Base-by-base conservation (phyloP, 1,140 invertebrate species). In the Charaxes varanes region DNA sequence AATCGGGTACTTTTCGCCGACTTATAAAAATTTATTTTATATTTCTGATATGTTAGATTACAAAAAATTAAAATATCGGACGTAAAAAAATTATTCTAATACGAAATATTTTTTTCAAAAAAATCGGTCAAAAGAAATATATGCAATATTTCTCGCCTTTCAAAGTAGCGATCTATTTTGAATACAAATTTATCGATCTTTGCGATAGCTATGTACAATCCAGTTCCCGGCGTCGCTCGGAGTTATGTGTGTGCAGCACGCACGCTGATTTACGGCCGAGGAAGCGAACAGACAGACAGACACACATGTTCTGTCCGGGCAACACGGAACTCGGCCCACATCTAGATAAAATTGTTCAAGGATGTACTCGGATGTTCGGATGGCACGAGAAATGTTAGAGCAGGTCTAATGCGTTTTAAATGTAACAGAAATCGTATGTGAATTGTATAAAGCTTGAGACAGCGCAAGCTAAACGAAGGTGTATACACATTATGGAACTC, bases 181-280 rank as follows among this genome's bases (percentile, higher is more conserved):
- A 28, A 38, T 38, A 38, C 24, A 28, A 38, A 38, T 38, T 38
- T 38, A 38, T 38, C 17, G 35, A 38, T 38, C 35, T 13, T 14
- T 10, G n/a, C 13, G 41, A 37, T 44, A 32, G 30, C 26, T 24
- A 40, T 31, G 33, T 27, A 24, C 17, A 27, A 44, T 44, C 41
- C 15, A 26, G 41, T 27, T 43, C 32, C 15, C 3, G 7, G 22
- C 18, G 22, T 15, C 11, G 17, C 8, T 5, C 15, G 19, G 41
- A 43, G 35, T 43, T 36, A 43, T 43, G 33, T 6, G 24, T 18
- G 17, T 6, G 7, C 2, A 21, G 10, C 41, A 43, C 34, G 41
- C 41, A 26, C 27, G 16, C 32, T 28, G 41, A 43, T 36, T 43
- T 43, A 43, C 12, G 1, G 14, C 12, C 10, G 6, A 31, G 41